These are phyloP conservation scores for Zapus hudsonius DNA, from an alignment of 2,113 vertebrate species.

Conservation along the genomic window DNA sequence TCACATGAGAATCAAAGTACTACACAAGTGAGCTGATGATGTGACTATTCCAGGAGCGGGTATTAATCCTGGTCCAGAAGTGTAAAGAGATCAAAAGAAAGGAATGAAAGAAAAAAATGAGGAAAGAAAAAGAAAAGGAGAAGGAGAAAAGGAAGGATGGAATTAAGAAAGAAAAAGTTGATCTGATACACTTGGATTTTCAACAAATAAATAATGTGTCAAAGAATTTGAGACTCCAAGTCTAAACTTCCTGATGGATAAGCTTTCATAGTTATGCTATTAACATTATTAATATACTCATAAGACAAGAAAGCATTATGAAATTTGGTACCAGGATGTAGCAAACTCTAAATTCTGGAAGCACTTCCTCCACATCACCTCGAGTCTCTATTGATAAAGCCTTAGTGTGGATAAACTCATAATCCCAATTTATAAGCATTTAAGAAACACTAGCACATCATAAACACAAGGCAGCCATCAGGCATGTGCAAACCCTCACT, in stretches of 20 bases:
- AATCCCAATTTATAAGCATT: conserved; percentile 8
- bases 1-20: background rate
- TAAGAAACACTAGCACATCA: background rate
- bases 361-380: background rate
- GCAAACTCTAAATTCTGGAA: background rate
- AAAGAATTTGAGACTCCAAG: background rate
- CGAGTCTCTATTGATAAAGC: conserved; percentile 21
- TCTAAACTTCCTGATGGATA: background rate
- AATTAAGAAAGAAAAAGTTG: background rate
- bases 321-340: conserved; percentile 25
- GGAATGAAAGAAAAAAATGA: background rate
- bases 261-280: background rate
- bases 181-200: background rate
- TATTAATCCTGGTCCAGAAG: background rate
- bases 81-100: no score
- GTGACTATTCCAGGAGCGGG: background rate
- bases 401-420: background rate
- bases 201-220: background rate
- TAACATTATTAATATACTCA: background rate
- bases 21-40: background rate
- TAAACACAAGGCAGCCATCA: background rate
- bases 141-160: no score
- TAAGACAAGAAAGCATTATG: background rate
- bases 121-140: background rate
- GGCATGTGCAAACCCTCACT: background rate